These are phyloP conservation scores for Tiphia femorata DNA, from an alignment of 2,888 invertebrate species.

Conservation along the genomic window DNA sequence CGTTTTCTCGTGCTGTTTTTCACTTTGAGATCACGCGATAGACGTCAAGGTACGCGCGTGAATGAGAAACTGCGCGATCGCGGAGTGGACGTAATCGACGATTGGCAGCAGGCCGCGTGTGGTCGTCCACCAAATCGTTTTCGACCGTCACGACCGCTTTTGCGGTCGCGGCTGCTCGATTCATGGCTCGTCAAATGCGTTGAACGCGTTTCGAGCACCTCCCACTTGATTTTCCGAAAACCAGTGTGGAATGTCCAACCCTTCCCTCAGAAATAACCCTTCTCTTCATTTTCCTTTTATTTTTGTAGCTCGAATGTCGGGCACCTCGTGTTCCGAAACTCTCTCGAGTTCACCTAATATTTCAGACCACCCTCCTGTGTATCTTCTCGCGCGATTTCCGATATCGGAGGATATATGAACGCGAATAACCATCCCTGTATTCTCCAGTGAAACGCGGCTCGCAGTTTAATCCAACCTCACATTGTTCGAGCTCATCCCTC, in stretches of 20 bases:
- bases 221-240: neutral
- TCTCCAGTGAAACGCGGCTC: slow-evolving; percentile 8
- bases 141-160: slow-evolving; percentile 30
- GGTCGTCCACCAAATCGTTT: slow-evolving; percentile 36
- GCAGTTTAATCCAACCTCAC: slow-evolving; percentile 20
- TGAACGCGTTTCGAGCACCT: slow-evolving; percentile 6
- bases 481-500: slow-evolving; percentile 21
- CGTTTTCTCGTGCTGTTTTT: too few relatives aligned
- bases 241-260: neutral
- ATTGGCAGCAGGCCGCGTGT: slow-evolving; percentile 15
- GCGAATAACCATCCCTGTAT: slow-evolving; percentile 5
- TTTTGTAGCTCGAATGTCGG: too few relatives aligned
- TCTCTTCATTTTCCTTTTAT: too few relatives aligned
- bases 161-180: slow-evolving; percentile 21
- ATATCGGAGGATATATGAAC: neutral
- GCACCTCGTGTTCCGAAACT: too few relatives aligned
- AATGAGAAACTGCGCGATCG: neutral
- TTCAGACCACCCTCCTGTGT: neutral
- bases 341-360: neutral
- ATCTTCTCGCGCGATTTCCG: neutral
- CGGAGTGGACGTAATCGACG: slow-evolving; percentile 25
- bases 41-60: neutral
- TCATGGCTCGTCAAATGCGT: slow-evolving; percentile 19
- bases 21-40: too few relatives aligned
- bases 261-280: too few relatives aligned